Base-by-base conservation (phyloP, 2,113 vertebrate genomes). In the Neomonachus schauinslandi region DNA sequence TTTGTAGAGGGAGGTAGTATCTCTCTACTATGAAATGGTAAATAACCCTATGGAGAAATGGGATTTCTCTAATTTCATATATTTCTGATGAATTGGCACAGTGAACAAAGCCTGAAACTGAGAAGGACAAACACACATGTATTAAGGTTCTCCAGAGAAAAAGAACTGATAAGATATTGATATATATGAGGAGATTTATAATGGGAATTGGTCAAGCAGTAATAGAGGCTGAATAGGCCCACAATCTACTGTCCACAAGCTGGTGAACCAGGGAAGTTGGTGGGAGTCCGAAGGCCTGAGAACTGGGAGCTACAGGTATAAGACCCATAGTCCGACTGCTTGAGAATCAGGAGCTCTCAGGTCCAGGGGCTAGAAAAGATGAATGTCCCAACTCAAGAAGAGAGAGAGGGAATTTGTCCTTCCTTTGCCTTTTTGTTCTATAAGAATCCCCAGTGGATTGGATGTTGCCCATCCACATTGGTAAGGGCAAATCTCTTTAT, bases 61-160 rank as follows among this genome's bases (percentile, higher is more conserved):
- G 26, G 0, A 61, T 67, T 82, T 94, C 15, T 86, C 7, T 84
- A 18, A 15, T 88, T 83, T 57, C 26, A 39, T 12, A 5, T 82
- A 53, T 63, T 92, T 94, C 67, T 92, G 31, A 51, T 84, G 31
- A 84, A 49, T 51, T 57, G 15, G 53, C 39, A 36, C 65, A 79
- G 2, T 72, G 28, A 55, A 82, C 53, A 87, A 83, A 80, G n/a
- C 9, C 12, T 79, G 1, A 9, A 49, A 36, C 1, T 26, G 2
- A 10, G 21, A 46, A 89, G 14, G 26, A 69, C 19, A 85, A 92
- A 89, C 19, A 87, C n/a, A 7, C 24, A 39, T 31, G 19, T 69
- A 24, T 69, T 79, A 95, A 9, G 24, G 13, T 51, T 91, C 36
- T 59, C 31, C 12, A 26, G 49, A 51, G 71, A 79, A 69, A 59